These are phyloP conservation scores for Oreochromis tanganicae DNA, from an alignment of 2,113 vertebrate genomes.

Conservation along the genomic window DNA sequence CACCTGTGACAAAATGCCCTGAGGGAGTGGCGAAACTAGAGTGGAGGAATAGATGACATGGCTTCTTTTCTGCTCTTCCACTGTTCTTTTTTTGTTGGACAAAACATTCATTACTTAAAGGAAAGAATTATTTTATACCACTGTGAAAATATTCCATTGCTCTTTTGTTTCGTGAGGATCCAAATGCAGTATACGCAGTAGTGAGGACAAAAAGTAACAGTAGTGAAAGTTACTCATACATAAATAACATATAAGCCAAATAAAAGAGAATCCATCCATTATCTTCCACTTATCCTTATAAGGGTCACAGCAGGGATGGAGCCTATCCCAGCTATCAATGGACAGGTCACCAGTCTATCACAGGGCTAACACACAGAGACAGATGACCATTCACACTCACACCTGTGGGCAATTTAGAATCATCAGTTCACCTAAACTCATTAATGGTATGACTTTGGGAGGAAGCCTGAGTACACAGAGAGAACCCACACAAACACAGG, in stretches of 20 bases:
- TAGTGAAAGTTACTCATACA: neutral
- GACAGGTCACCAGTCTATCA: neutral
- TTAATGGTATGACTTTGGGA: neutral
- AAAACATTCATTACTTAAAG: neutral
- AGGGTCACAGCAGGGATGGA: neutral
- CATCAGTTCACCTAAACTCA: neutral
- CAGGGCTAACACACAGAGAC: neutral
- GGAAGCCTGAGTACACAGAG: neutral
- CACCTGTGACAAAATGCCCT: slow-evolving; percentile 23
- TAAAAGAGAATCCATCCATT: neutral
- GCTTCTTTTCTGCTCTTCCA: neutral
- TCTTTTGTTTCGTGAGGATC: neutral
- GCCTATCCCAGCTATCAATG: neutral
- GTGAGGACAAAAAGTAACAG: neutral
- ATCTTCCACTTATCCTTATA: neutral
- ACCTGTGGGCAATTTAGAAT: neutral
- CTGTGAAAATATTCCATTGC: neutral
- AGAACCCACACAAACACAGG: neutral
- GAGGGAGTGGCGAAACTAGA: neutral
- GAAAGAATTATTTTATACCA: neutral
- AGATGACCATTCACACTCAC: neutral
- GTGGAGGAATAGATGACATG: neutral
- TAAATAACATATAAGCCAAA: neutral
- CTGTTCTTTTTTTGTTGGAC: neutral
- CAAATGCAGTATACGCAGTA: neutral